These are phyloP conservation scores for Atrina japonica DNA, from an alignment of 2,888 invertebrate species.

Conservation along the genomic window DNA sequence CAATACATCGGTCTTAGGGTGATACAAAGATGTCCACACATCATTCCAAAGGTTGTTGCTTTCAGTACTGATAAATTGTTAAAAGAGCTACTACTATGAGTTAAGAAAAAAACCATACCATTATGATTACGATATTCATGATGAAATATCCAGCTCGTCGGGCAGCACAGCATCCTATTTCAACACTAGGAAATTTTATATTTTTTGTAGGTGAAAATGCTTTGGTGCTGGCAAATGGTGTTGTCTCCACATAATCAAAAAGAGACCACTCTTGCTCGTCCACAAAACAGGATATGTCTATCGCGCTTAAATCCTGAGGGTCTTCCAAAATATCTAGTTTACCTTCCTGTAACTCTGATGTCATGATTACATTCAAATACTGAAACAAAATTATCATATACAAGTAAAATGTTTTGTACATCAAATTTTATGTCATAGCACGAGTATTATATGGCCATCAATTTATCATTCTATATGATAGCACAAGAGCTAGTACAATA, in stretches of 20 bases:
- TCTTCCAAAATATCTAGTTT: constrained; percentile 66
- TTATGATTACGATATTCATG: constrained; percentile 78
- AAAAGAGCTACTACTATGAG: too few relatives aligned
- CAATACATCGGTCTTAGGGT: too few relatives aligned
- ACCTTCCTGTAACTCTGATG: constrained; percentile 55
- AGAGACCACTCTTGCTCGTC: constrained; percentile 79
- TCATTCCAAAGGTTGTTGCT: too few relatives aligned
- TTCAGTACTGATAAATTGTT: too few relatives aligned
- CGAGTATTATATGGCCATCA: too few relatives aligned
- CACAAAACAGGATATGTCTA: constrained; percentile 69
- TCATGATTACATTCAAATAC: constrained; percentile 60
- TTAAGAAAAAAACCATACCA: too few relatives aligned
- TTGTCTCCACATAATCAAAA: constrained; percentile 69
- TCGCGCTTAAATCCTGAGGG: constrained; percentile 57
- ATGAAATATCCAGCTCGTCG: constrained; percentile 77
- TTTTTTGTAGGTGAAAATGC: constrained; percentile 36
- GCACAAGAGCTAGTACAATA: too few relatives aligned
- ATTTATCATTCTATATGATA: too few relatives aligned
- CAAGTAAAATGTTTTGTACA: too few relatives aligned
- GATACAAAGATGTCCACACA: too few relatives aligned
- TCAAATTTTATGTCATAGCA: too few relatives aligned
- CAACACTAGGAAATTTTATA: constrained; percentile 70
- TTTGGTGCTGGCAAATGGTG: constrained; percentile 44
- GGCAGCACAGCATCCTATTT: constrained; percentile 76
- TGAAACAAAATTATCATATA: constrained; percentile 46